Evolutionary conservation across 2,888 invertebrate genomes (phyloP).

Genomic region (Gymnocheta viridis): DNA sequence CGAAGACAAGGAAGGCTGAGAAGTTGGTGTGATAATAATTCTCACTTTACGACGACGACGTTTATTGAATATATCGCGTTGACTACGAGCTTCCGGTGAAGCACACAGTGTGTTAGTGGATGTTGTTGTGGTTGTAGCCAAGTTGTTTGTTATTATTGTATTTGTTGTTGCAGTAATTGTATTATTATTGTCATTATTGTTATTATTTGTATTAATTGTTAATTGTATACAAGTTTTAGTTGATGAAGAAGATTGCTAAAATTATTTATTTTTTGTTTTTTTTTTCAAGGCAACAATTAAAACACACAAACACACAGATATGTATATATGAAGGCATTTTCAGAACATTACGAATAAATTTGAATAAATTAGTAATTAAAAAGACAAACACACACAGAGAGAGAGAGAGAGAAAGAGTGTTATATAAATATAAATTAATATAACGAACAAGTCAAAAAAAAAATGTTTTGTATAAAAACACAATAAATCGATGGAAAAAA

Average conservation of each 20-base stretch:
- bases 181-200: constrained; percentile 69
- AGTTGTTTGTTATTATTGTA: constrained; percentile 59
- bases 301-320: constrained; percentile 10
- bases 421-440: constrained; percentile 1
- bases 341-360: constrained; percentile 30
- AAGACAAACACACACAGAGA: background rate
- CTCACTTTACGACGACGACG: constrained; percentile 75
- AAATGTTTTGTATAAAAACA: background rate
- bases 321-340: constrained; percentile 17
- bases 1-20: constrained; percentile 17
- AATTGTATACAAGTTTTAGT: constrained; percentile 66
- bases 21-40: constrained; percentile 69
- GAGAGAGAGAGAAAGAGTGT: constrained; percentile 1
- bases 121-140: constrained; percentile 63
- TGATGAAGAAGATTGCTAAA: constrained; percentile 67
- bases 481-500: constrained; percentile 13
- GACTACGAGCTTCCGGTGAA: constrained; percentile 73
- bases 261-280: constrained; percentile 47
- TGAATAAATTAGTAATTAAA: constrained; percentile 27
- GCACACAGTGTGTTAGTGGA: constrained; percentile 58
- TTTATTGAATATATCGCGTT: constrained; percentile 75
- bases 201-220: constrained; percentile 62
- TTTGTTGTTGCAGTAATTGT: constrained; percentile 62
- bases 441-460: background rate
- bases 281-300: constrained; percentile 40